A percentile compares a stretch with the other conserved stretches of the same genome.
Evolutionary conservation across 2,113 vertebrate species (phyloP).

Genomic region (Dromiciops gliroides): DNA sequence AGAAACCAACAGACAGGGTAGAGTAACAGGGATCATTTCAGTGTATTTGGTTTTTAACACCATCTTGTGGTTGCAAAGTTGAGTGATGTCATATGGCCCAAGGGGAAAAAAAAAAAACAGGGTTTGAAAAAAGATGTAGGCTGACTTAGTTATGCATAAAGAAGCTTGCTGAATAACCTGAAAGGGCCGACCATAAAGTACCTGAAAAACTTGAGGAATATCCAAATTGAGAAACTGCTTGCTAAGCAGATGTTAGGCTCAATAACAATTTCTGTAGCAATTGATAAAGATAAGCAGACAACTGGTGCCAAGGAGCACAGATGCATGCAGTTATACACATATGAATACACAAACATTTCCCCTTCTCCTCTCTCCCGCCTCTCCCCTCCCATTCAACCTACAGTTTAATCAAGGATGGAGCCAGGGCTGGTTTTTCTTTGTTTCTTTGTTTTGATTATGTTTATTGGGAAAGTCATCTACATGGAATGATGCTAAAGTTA

Average conservation of each 20-base stretch:
- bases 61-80: conserved; percentile 23
- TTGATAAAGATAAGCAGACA: neutral
- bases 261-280: neutral
- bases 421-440: neutral
- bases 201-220: neutral
- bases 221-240: neutral
- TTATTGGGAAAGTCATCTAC: neutral
- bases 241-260: neutral
- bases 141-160: neutral
- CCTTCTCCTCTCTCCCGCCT: neutral
- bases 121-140: neutral
- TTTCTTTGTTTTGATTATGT: neutral
- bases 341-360: neutral
- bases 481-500: neutral
- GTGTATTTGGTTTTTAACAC: conserved; percentile 50
- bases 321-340: neutral
- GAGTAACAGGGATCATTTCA: conserved; percentile 5
- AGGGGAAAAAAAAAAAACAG: conserved; percentile 47
- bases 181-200: neutral
- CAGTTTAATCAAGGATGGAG: neutral
- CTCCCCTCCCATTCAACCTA: neutral
- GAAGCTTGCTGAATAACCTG: conserved; percentile 36
- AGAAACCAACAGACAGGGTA: conserved; percentile 38
- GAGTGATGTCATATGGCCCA: conserved; percentile 25
- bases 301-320: neutral